Base-by-base conservation (phyloP, 2,797 vertebrate species). In the Clarias fuscus region DNA sequence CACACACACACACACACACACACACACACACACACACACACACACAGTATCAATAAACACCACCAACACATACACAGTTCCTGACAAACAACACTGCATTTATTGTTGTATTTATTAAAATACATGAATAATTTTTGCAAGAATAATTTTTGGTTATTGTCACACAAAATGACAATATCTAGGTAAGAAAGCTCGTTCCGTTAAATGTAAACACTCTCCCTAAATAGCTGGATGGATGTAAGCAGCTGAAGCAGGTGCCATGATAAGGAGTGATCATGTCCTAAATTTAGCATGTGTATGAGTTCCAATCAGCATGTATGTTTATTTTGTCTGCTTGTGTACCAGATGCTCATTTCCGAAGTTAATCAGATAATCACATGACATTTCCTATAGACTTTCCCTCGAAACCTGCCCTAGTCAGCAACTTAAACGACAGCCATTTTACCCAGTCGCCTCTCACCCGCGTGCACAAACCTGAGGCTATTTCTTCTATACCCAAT, bases 251-350 rank as follows among this genome's bases (percentile, higher is more conserved):
- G 30, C 62, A 71, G 30, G 53, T 71, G 83, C 11, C 61, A 17
- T 64, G 87, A 83, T 89, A 90, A 91, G 88, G 90, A 91, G 90
- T 89, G 37, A 33, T 88, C 6, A 24, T 86, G 88, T 84, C 86
- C 83, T 89, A 86, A 30, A 87, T 72, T 43, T 56, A 93, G 85
- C 90, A 92, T 85, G 88, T 83, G 89, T 91, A 91, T 93, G 94
- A 91, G 93, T 93, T 93, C 22, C 20, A 62, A 20, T 61, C 22
- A 92, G 92, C 92, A 93, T 93, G 2, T 20, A 37, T 37, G 67
- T 70, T 70, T 70, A 70, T 37, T 94, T 90, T 93, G 92, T 90
- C 87, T 88, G 88, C 87, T 91, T 89, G 76, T 86, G 87, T 67
- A 15, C 88, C 91, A 91, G 86, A 73, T 53, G 20, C 37, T 48